Base-by-base conservation (phyloP, 2,888 invertebrate genomes). In the Andricus curvator region DNA sequence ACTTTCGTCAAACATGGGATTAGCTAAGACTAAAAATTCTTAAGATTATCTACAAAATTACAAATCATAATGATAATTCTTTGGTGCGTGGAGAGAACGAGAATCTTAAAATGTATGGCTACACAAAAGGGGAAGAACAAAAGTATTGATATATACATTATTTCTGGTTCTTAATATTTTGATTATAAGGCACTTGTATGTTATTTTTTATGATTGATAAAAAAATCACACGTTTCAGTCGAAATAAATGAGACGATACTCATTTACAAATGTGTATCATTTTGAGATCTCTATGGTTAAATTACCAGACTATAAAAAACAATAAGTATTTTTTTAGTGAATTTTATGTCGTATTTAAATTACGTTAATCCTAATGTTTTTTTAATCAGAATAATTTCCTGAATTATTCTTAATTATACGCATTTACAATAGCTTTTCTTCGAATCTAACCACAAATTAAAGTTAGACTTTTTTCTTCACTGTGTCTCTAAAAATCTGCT, bases 31-130 rank as follows among this genome's bases (percentile, higher is more conserved):
- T 20, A 8, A 65, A 9, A 65, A 20, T 67, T 33, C 15, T n/a
- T 77, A 41, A 62, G 25, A 44, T 9, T 64, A 77, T 44, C 29
- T 64, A 62, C 20, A 64, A 37, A 77, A 56, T 64, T 20, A 37
- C 4, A 64, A 41, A 41, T 77, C 11, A 3, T 64, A 65, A 33
- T 11, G 8, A 77, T 44, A 64, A 37, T 56, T 74, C 74, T 37
- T 74, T 74, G 74, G 74, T 37, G 56, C 33, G n/a, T n/a, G n/a
- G 2, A 56, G 25, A 74, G n/a, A 74, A 51, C 33, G 13, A 70
- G 9, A 68, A 22, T 48, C 25, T 56, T 56, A 74, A 33, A 56
- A 56, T 56, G 13, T 56, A 56, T 8, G 13, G 29, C 13, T 51
- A 4, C 4, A 13, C 17, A 70, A 74, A 56, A 37, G 15, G 25